Conservation (phyloP, 2,797 vertebrate species). For the Orientallactaga sibirica region DNA sequence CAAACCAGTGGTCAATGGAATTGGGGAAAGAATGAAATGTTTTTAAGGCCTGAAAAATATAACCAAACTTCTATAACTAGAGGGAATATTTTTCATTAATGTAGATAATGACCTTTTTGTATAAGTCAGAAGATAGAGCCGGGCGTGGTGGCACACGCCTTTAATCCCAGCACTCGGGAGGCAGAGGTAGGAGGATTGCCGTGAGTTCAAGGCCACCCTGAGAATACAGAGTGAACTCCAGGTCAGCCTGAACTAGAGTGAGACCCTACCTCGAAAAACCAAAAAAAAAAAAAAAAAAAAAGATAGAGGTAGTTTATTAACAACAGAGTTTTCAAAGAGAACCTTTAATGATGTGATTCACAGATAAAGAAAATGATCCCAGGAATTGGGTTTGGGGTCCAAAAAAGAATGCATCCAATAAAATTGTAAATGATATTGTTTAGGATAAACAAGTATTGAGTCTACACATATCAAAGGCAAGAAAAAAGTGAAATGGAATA, state of each 20-base stretch:
- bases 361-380: not conserved
- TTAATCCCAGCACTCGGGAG: no score
- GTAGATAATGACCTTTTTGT: not conserved
- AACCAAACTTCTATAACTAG: not conserved
- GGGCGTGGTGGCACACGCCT: no score
- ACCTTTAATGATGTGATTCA: not conserved
- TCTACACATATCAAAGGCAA: not conserved
- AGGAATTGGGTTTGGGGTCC: not conserved
- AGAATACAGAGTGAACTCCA: no score
- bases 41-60: conserved; percentile 1
- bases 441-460: conserved; percentile 3
- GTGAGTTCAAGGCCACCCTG: no score
- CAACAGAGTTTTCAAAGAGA: not conserved
- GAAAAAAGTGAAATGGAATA: not conserved
- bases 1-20: not conserved
- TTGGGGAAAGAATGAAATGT: not conserved
- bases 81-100: not conserved
- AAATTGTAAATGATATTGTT: not conserved
- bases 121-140: not conserved
- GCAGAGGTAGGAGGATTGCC: no score
- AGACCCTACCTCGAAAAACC: no score
- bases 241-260: no score
- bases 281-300: not conserved
- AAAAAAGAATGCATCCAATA: not conserved
- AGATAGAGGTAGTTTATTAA: not conserved